Evolutionary conservation across 2,888 invertebrate genomes (phyloP).

Genomic region (Mycalesis mineus): DNA sequence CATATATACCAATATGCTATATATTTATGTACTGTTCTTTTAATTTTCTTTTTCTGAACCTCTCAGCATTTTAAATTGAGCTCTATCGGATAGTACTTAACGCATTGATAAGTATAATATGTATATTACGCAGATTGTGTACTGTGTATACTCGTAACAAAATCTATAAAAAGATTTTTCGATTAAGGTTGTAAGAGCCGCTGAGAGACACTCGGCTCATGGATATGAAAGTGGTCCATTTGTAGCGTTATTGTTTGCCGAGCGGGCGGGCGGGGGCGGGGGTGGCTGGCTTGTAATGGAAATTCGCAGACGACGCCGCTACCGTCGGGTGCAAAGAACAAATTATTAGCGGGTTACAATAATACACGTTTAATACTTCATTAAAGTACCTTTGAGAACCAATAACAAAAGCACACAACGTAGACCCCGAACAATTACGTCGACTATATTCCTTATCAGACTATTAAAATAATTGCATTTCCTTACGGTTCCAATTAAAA

Average conservation of each 20-base stretch:
- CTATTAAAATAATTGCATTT: no score
- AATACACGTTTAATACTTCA: not conserved
- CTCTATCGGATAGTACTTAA: not conserved
- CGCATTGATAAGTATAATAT: not conserved
- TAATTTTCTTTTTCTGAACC: no score
- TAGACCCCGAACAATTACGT: no score
- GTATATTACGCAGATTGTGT: no score
- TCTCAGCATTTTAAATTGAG: no score
- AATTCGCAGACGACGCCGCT: constrained; percentile 54
- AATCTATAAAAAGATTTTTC: constrained; percentile 13
- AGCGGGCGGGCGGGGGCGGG: constrained; percentile 39
- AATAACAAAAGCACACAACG: no score
- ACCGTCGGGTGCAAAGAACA: constrained; percentile 28
- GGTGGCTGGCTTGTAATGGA: constrained; percentile 54
- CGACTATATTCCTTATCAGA: no score
- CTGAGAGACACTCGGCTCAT: constrained; percentile 30
- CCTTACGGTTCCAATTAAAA: no score
- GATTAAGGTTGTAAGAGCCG: constrained; percentile 22
- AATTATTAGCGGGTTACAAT: constrained; percentile 17
- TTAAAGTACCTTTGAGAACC: no score
- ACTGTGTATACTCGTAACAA: not conserved
- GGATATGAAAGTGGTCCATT: constrained; percentile 32
- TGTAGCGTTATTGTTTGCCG: constrained; percentile 35
- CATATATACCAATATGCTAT: no score
- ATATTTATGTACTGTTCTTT: no score